Conservation (phyloP, 2,888 invertebrate genomes). For the Nemurella pictetii region DNA sequence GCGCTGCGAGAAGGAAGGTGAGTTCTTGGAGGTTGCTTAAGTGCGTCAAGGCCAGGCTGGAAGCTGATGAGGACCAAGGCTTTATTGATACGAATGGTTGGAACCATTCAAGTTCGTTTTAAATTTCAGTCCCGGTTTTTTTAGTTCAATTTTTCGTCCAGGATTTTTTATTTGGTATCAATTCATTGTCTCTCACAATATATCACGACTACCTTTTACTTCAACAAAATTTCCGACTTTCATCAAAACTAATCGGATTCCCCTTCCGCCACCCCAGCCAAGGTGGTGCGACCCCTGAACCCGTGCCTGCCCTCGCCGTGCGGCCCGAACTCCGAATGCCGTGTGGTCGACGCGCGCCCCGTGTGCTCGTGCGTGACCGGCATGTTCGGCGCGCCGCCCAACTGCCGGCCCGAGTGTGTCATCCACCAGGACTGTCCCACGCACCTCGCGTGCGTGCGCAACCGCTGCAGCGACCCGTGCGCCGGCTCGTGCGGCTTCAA, state of each 20-base stretch:
- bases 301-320: constrained; percentile 77
- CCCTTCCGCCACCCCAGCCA: constrained; percentile 27
- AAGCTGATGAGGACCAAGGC: too few relatives aligned
- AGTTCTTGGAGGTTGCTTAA: too few relatives aligned
- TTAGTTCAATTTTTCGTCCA: too few relatives aligned
- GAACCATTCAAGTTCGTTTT: too few relatives aligned
- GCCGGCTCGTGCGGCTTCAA: constrained; percentile 76
- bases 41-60: too few relatives aligned
- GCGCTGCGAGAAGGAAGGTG: constrained; percentile 57
- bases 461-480: constrained; percentile 76
- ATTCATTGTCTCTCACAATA: too few relatives aligned
- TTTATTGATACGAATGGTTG: too few relatives aligned
- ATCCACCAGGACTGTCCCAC: constrained; percentile 79
- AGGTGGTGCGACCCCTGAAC: constrained; percentile 45
- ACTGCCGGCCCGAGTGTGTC: constrained; percentile 76
- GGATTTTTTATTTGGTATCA: too few relatives aligned
- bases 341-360: constrained; percentile 63
- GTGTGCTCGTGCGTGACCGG: constrained; percentile 74
- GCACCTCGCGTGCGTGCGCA: constrained; percentile 68
- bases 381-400: constrained; percentile 77
- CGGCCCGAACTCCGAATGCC: constrained; percentile 61
- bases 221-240: background rate
- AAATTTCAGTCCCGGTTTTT: too few relatives aligned
- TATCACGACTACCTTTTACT: too few relatives aligned
- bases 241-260: background rate